phyloP scores from a whole-genome alignment of 2,797 vertebrate genomes.

The Phyllotis vaccarum region DNA sequence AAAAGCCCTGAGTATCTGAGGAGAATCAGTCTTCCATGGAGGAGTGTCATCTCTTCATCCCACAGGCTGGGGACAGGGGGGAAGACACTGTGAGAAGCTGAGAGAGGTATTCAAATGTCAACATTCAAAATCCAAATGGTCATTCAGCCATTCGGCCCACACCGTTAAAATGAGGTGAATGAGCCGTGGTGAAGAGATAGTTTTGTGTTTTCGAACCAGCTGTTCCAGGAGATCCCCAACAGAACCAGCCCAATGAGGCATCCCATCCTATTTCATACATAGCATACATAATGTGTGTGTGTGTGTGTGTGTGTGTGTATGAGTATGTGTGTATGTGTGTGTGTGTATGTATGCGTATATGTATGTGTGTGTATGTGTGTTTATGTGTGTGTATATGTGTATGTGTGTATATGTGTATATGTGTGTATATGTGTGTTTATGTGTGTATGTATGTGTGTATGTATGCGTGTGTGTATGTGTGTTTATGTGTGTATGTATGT shows the following conservation, averaged over 20 bases:
- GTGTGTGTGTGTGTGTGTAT: not conserved
- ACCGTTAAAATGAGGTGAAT: not conserved
- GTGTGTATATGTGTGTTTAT: too few relatives aligned
- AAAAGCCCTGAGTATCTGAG: not conserved
- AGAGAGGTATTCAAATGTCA: not conserved
- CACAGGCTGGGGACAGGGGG: not conserved
- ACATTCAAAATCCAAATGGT: not conserved
- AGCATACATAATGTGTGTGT: not conserved
- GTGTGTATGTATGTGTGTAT: not conserved
- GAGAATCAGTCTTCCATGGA: not conserved
- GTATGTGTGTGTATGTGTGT: too few relatives aligned
- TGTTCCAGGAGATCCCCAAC: not conserved
- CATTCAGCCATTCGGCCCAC: not conserved
- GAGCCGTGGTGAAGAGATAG: not conserved
- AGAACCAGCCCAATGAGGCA: not conserved
- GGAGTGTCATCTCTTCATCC: not conserved
- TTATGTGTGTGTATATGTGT: not conserved
- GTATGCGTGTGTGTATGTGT: not conserved
- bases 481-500: too few relatives aligned
- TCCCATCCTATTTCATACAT: not conserved
- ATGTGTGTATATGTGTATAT: too few relatives aligned
- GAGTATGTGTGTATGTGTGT: not conserved
- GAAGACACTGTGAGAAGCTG: not conserved
- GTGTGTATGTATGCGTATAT: not conserved
- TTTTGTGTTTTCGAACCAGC: not conserved